Base-by-base conservation (phyloP, 23 tunicate species). In the Ciona savignyi region DNA sequence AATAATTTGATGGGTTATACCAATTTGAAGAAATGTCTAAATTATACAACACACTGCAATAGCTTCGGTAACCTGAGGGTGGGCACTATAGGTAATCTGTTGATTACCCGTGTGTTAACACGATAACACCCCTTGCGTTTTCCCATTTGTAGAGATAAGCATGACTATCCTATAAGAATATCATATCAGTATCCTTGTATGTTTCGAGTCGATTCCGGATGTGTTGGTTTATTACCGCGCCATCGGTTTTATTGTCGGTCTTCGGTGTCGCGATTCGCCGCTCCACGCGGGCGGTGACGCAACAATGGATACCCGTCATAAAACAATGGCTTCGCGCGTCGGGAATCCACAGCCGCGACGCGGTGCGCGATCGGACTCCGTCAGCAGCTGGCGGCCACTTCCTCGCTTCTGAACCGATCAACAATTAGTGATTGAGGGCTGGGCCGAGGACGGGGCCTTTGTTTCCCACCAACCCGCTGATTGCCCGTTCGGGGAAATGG, bases 401-500 rank as follows among this genome's bases (percentile, higher is more conserved):
- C 48, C 73, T 32, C 51, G 73, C 33, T 3, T 30, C 34, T 31
- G 15, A 51, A 31, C 3, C 23, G 23, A 31, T 29, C 23, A 69
- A 69, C 73, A 69, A 69, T 69, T 69, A 69, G 22, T 51, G 51
- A 23, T 20, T 30, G 70, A 6, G 6, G 1, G 73, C 32, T 23
- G 73, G 4, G 33, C 32, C 51, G 48, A 4, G 1, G 33, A 69
- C 23, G 24, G 73, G 21, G 29, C 23, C 51, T 1, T 4, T 24
- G 73, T 29, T 69, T 33, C 21, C 11, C 3, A 32, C 25, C 24
- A 33, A n/a, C 73, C 34, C 22, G 34, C 3, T 30, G 73, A 6
- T 31, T n/a, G 51, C 23, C 51, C 28, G 31, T 69, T 69, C 73
- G 73, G 25, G 22, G 73, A 69, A 69, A 30, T 69, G 51, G 73